Percentiles rank a stretch among this genome's conserved stretches.
phyloP scores from a whole-genome alignment of 2,797 vertebrate species.

The Zenarchopterus dispar region DNA sequence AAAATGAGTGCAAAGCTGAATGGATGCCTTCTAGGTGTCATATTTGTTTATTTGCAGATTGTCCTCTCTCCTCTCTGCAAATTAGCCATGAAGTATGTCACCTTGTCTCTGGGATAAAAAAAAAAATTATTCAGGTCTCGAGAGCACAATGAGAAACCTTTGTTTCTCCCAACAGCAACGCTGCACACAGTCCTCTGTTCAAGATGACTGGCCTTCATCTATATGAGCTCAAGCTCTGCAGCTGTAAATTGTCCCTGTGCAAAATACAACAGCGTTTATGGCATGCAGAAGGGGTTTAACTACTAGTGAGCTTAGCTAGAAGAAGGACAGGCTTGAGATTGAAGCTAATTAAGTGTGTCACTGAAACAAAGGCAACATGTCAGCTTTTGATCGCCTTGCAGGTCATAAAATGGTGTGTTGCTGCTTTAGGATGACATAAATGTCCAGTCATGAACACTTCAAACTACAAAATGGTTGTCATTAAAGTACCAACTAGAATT shows the following conservation, averaged over 20 bases:
- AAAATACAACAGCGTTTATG: background rate
- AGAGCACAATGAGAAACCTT: slow-evolving; percentile 39
- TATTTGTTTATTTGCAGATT: slow-evolving; percentile 69
- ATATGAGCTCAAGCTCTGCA: slow-evolving; percentile 47
- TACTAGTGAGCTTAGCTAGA: slow-evolving; percentile 44
- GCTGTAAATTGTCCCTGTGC: slow-evolving; percentile 57
- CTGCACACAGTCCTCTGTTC: slow-evolving; percentile 54
- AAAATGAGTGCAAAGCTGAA: slow-evolving; percentile 23
- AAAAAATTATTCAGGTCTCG: slow-evolving; percentile 72
- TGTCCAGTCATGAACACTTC: slow-evolving; percentile 58
- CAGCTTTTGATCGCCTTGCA: slow-evolving; percentile 36
- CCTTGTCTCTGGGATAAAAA: slow-evolving; percentile 68
- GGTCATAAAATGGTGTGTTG: slow-evolving; percentile 34
- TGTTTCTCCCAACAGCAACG: slow-evolving; percentile 41
- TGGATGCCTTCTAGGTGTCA: slow-evolving; percentile 37
- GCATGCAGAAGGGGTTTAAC: too few relatives aligned
- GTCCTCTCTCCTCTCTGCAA: slow-evolving; percentile 45
- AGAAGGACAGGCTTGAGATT: slow-evolving; percentile 19
- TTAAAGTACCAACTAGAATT: slow-evolving; percentile 4
- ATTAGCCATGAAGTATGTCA: slow-evolving; percentile 66
- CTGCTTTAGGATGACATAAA: slow-evolving; percentile 47
- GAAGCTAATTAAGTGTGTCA: too few relatives aligned
- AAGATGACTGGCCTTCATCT: slow-evolving; percentile 35
- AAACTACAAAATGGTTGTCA: slow-evolving; percentile 22
- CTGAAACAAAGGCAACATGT: too few relatives aligned